Conservation (phyloP, 2,888 invertebrate species). For the Stegana nigrithorax region DNA sequence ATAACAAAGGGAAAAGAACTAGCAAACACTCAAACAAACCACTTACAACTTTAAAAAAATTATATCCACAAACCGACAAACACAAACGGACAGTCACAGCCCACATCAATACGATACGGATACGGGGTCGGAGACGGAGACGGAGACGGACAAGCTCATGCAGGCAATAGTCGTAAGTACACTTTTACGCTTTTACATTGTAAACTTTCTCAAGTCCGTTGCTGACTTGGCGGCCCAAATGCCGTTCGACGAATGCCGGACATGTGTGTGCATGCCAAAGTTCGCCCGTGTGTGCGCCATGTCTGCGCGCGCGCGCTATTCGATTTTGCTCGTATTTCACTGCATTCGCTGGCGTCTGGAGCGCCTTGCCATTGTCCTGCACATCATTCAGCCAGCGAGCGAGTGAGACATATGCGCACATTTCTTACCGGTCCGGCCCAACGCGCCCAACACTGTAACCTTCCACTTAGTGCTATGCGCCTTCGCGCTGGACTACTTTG, state of each 20-base stretch:
- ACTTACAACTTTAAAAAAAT: conserved; percentile 12
- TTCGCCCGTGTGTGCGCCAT: background rate
- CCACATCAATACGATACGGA: too few species aligned
- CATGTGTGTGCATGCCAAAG: conserved; percentile 1
- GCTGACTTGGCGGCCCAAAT: too few species aligned
- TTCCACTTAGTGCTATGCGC: background rate
- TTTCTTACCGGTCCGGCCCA: background rate
- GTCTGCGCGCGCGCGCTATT: background rate
- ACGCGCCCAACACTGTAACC: background rate
- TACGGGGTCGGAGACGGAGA: background rate
- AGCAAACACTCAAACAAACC: conserved; percentile 4
- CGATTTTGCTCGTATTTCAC: conserved; percentile 11
- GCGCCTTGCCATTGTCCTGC: too few species aligned
- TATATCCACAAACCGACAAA: background rate
- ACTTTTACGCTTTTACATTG: conserved; percentile 60
- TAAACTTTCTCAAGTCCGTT: conserved; percentile 40
- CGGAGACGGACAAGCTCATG: background rate
- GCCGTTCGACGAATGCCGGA: background rate
- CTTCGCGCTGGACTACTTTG: too few species aligned
- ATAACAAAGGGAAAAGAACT: background rate
- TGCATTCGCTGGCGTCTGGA: background rate
- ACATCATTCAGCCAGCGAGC: background rate
- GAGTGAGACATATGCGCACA: conserved; percentile 10
- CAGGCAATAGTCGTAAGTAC: background rate
- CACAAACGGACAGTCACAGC: too few species aligned